A percentile compares a stretch with the other conserved stretches of the same genome.
These are phyloP conservation scores for Allolobophora icterica DNA, from an alignment of 2,888 invertebrate genomes.

Conservation along the genomic window DNA sequence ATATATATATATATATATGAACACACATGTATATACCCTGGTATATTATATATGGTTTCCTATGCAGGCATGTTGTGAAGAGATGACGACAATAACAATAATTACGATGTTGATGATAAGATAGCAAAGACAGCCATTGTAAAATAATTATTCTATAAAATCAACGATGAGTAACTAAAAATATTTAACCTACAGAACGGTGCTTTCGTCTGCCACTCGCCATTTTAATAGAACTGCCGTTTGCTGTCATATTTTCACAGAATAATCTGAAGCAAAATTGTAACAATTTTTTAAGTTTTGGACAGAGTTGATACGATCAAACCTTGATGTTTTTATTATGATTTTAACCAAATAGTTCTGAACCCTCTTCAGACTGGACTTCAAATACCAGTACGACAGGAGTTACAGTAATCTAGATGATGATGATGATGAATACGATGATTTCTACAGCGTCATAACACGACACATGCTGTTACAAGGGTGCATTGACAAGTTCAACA, in stretches of 20 bases:
- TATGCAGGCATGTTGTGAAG: neutral
- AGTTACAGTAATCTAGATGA: too few species aligned
- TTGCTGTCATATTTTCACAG: neutral
- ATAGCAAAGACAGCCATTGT: neutral
- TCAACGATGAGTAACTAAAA: neutral
- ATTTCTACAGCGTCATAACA: too few species aligned
- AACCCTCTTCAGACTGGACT: too few species aligned
- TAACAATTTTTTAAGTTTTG: neutral
- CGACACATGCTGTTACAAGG: too few species aligned
- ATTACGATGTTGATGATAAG: neutral
- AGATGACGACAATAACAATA: neutral
- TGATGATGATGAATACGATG: too few species aligned
- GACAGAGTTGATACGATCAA: too few species aligned
- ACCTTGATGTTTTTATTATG: too few species aligned
- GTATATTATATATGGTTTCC: neutral
- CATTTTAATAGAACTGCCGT: neutral
- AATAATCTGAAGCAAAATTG: neutral
- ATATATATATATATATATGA: too few species aligned
- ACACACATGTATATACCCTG: neutral
- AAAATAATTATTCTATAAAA: neutral
- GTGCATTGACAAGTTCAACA: too few species aligned
- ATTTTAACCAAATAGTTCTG: too few species aligned
- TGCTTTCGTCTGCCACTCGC: conserved; percentile 2
- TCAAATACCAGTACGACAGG: too few species aligned
- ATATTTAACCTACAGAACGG: neutral